Conservation (phyloP, 2,113 vertebrate species). For the Calonectris borealis region DNA sequence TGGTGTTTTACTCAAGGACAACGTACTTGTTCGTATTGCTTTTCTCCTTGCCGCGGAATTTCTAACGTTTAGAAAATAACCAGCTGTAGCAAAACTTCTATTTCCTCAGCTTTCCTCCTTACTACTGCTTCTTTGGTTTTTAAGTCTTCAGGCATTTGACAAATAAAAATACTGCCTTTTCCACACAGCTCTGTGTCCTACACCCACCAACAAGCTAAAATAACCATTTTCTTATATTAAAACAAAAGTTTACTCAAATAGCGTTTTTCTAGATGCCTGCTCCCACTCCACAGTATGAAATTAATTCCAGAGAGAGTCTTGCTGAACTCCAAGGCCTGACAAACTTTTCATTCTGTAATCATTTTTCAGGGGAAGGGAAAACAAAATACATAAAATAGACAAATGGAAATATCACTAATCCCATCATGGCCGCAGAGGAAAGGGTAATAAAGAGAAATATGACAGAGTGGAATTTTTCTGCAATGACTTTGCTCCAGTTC, state of each 20-base stretch:
- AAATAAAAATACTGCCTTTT: neutral
- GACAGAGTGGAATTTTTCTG: conserved; percentile 11
- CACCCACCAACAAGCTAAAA: neutral
- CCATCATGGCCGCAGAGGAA: conserved; percentile 24
- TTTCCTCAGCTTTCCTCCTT: neutral
- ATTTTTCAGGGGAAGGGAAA: conserved; percentile 61
- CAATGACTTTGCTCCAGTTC: neutral
- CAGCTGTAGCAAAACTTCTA: neutral
- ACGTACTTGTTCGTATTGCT: neutral
- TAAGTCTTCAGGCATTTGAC: neutral
- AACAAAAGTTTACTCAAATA: conserved; percentile 16
- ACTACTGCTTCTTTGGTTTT: neutral
- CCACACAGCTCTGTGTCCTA: neutral
- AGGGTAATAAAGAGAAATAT: conserved; percentile 47
- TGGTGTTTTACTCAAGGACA: neutral
- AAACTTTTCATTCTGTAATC: conserved; percentile 53
- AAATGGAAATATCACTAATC: conserved; percentile 68
- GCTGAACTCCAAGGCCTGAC: conserved; percentile 48
- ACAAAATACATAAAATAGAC: conserved; percentile 61
- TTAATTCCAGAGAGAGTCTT: conserved; percentile 27
- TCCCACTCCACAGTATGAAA: neutral
- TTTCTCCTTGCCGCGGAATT: neutral
- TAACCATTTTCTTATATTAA: neutral
- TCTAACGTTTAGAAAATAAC: neutral
- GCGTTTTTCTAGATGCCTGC: neutral